Base-by-base conservation (phyloP, 2,888 invertebrate species). In the Sipha maydis region DNA sequence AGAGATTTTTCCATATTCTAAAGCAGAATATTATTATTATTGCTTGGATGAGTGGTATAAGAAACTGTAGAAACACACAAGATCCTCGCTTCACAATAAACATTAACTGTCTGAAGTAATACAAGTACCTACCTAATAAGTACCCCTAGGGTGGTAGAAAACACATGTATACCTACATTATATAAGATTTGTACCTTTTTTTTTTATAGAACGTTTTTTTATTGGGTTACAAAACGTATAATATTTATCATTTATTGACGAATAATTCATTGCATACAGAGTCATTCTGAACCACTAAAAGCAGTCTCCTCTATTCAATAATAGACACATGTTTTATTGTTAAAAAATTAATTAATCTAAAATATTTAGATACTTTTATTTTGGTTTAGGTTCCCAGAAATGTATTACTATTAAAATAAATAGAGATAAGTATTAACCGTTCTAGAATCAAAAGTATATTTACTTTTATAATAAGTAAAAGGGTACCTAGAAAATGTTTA, bases 161-260 rank as follows among this genome's bases (percentile, higher is more conserved):
- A 61, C 61, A 21, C 21, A 7, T 25, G 21, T 19, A 5, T 61
- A 69, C 69, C 69, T 69, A 69, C n/a, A 69, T 69, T 28, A 28
- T 21, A 14, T 69, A 69, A 61, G 25, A 0, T 31, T 17, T 48
- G 25, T 67, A 77, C 34, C 4, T 83, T 83, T 54, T 83, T 69
- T 48, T n/a, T 61, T n/a, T 61, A 25, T 54, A 11, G 19, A n/a
- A n/a, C 85, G 34, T 54, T 78, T 85, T 34, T 48, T 85, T n/a
- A 85, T 85, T 78, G 85, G 77, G 34, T 34, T 7, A 31, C 69
- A 54, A 78, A 21, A 11, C 25, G 21, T 3, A 34, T 28, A 34
- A 2, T 2, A 69, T 41, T 61, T 61, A 21, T 25, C 25, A 31
- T 48, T 69, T 69, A 69, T 48, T 54, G 34, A 85, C 34, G 25